A percentile compares a stretch with the other conserved stretches of the same genome.
Conservation (phyloP, 2,888 invertebrate genomes). For the Sarcophaga rosellei region DNA sequence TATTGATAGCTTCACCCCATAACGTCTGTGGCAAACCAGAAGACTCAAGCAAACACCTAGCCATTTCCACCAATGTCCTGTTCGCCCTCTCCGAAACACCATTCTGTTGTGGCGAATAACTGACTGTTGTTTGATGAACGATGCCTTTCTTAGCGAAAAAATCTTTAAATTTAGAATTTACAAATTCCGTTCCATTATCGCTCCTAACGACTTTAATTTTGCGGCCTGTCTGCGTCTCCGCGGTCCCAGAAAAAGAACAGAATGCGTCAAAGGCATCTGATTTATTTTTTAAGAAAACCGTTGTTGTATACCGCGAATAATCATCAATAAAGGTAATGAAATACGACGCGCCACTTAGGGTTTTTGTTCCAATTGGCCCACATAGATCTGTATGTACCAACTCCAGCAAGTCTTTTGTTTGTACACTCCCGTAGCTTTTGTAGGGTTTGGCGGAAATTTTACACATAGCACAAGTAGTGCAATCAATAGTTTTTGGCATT, state of each 20-base stretch:
- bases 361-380: constrained; percentile 27
- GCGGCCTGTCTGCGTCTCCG: constrained; percentile 49
- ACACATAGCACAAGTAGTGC: no score
- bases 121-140: no score
- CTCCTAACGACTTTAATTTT: constrained; percentile 36
- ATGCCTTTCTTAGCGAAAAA: no score
- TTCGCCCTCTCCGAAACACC: no score
- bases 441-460: constrained; percentile 49
- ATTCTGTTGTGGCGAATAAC: no score
- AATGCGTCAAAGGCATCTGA: constrained; percentile 52
- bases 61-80: no score
- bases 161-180: constrained; percentile 15
- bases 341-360: constrained; percentile 34
- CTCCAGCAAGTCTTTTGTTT: constrained; percentile 18
- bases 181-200: constrained; percentile 33
- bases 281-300: constrained; percentile 42
- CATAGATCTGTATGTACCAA: constrained; percentile 46
- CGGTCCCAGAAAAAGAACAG: constrained; percentile 32
- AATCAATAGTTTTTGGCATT: constrained; percentile 28
- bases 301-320: constrained; percentile 20
- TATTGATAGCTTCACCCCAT: constrained; percentile 52
- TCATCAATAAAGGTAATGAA: constrained; percentile 47
- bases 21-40: constrained; percentile 39
- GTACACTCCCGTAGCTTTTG: constrained; percentile 9
- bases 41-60: background rate